phyloP scores from a whole-genome alignment of 2,113 vertebrate species.

The Sinocyclocheilus rhinocerous region DNA sequence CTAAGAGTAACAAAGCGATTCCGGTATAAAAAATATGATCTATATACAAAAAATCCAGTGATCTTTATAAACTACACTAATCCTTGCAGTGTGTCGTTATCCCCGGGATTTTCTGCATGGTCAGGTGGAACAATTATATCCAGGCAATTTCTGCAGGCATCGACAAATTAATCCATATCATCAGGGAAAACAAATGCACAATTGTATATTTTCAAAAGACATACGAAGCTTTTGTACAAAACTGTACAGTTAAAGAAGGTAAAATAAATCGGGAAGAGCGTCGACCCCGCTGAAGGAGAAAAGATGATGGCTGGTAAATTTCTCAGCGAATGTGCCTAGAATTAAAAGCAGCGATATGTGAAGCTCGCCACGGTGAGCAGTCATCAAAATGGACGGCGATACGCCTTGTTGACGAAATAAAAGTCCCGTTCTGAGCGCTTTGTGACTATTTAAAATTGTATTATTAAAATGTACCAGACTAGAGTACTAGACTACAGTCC shows the following conservation, averaged over 20 bases:
- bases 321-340: constrained; percentile 45
- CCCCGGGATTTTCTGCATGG: constrained; percentile 19
- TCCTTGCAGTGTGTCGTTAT: constrained; percentile 3
- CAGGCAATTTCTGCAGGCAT: background rate
- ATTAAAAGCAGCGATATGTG: constrained; percentile 49
- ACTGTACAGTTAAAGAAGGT: background rate
- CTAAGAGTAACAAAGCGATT: background rate
- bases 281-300: background rate
- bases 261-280: background rate
- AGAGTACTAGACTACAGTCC: background rate
- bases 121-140: constrained; percentile 34
- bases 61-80: background rate
- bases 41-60: background rate
- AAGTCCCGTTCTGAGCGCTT: background rate
- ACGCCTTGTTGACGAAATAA: constrained; percentile 15
- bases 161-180: constrained; percentile 25
- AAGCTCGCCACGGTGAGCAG: constrained; percentile 43
- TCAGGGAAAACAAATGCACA: background rate
- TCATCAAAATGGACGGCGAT: constrained; percentile 21
- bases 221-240: background rate
- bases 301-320: constrained; percentile 25
- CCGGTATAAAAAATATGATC: background rate
- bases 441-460: background rate
- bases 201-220: background rate
- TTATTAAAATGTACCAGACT: background rate